These are phyloP conservation scores for Polypedilum vanderplanki DNA, from an alignment of 1,140 invertebrate genomes.

Conservation along the genomic window DNA sequence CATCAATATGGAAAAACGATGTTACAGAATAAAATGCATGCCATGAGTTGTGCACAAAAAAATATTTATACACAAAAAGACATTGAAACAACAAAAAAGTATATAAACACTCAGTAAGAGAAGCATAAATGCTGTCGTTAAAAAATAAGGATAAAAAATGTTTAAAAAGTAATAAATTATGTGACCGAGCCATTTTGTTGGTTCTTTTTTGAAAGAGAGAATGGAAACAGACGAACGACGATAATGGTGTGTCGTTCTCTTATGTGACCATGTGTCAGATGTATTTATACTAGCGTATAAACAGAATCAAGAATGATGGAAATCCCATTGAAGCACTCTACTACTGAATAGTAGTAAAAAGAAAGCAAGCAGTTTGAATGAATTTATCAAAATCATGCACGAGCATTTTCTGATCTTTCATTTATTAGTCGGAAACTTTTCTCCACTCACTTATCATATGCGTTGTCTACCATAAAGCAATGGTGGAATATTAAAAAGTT, in stretches of 20 bases:
- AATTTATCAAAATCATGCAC: background rate
- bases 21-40: background rate
- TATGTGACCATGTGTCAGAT: conserved; percentile 4
- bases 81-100: background rate
- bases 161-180: conserved; percentile 29
- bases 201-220: background rate
- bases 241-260: background rate
- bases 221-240: background rate
- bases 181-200: background rate
- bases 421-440: background rate
- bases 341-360: no score
- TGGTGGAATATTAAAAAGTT: conserved; percentile 1
- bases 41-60: conserved; percentile 1
- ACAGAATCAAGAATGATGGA: background rate
- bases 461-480: background rate
- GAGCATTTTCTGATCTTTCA: background rate
- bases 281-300: background rate
- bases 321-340: conserved; percentile 4
- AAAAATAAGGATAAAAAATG: background rate
- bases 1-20: background rate
- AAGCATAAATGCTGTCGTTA: background rate
- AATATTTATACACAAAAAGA: conserved; percentile 10
- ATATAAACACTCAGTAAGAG: background rate
- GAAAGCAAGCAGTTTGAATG: background rate
- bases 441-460: background rate